Evolutionary conservation across 1,140 invertebrate genomes (phyloP).

Genomic region (Nasonia vitripennis): DNA sequence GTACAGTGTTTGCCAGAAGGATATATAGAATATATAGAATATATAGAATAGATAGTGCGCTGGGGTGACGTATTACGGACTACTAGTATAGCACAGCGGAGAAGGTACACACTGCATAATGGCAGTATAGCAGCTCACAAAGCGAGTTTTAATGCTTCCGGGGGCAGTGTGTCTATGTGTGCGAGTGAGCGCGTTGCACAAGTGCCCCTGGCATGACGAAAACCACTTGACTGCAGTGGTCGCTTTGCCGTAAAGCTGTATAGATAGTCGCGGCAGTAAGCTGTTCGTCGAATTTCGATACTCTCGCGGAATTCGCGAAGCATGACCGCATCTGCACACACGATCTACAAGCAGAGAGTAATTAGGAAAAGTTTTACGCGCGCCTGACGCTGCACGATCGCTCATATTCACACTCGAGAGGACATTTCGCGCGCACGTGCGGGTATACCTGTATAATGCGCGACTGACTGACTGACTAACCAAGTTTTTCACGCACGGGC

Average conservation of each 20-base stretch:
- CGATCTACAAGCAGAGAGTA: neutral
- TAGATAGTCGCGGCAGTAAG: neutral
- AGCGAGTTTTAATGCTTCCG: slow-evolving; percentile 47
- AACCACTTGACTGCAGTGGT: slow-evolving; percentile 61
- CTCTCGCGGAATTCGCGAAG: neutral
- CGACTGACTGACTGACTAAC: neutral
- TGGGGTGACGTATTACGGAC: neutral
- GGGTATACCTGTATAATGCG: neutral
- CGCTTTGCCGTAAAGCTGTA: neutral
- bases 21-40: slow-evolving; percentile 36
- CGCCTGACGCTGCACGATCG: too few species aligned
- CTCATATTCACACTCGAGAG: neutral
- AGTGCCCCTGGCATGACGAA: slow-evolving; percentile 58
- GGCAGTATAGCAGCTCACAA: slow-evolving; percentile 9
- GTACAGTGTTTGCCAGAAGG: neutral
- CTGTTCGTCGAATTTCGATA: neutral
- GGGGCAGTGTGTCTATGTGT: slow-evolving; percentile 16
- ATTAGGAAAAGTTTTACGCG: neutral
- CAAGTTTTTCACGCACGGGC: neutral
- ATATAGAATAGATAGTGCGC: slow-evolving; percentile 5
- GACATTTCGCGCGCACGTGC: neutral
- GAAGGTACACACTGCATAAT: neutral
- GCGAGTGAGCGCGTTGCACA: slow-evolving; percentile 25
- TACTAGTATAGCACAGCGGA: neutral
- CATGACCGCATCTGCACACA: neutral